phyloP scores from a whole-genome alignment of 2,888 invertebrate genomes.

The Lithophane socia region DNA sequence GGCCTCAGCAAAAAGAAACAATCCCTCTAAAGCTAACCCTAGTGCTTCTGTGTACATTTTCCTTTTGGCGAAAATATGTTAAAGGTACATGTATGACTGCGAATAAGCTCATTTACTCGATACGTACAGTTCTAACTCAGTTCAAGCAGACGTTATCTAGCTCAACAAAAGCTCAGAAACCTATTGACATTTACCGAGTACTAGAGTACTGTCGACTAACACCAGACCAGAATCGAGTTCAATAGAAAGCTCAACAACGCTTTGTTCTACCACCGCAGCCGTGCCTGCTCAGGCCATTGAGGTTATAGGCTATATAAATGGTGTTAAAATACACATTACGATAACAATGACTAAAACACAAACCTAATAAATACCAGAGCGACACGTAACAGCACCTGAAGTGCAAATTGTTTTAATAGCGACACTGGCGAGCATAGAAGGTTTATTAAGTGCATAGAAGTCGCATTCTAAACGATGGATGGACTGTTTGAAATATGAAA shows the following conservation, averaged over 20 bases:
- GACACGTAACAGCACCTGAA: constrained; percentile 52
- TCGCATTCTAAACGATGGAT: neutral
- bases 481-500: neutral
- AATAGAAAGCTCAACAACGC: constrained; percentile 12
- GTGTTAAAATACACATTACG: constrained; percentile 61
- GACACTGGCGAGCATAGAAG: constrained; percentile 37
- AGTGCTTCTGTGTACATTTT: neutral
- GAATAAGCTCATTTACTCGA: neutral
- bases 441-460: constrained; percentile 11
- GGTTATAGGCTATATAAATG: constrained; percentile 20
- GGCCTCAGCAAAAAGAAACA: neutral
- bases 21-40: neutral
- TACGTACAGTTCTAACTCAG: neutral
- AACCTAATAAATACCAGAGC: constrained; percentile 59
- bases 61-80: neutral
- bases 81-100: neutral
- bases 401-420: constrained; percentile 66
- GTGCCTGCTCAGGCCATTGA: constrained; percentile 20
- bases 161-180: neutral
- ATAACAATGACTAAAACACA: constrained; percentile 56
- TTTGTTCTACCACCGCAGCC: constrained; percentile 15
- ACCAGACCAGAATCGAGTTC: neutral
- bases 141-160: neutral
- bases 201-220: neutral
- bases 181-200: neutral